Conservation (phyloP, 2,113 vertebrate species). For the Pycnonotus jocosus region DNA sequence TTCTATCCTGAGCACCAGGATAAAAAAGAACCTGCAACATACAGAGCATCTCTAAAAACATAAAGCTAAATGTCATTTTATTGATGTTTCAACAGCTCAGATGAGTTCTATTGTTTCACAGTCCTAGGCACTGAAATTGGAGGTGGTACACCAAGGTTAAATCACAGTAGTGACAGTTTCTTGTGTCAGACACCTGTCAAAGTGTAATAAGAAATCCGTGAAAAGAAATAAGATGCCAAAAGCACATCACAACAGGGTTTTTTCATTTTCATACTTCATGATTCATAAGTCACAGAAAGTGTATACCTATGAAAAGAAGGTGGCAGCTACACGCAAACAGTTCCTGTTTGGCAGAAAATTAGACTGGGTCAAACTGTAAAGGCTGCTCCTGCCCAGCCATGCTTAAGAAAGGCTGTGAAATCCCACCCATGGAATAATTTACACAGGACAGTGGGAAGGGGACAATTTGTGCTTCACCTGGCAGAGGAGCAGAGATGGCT, state of each 20-base stretch:
- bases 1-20: not conserved
- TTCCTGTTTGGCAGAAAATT: not conserved
- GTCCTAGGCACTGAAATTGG: slow-evolving; percentile 36
- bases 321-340: not conserved
- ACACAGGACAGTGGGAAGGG: not conserved
- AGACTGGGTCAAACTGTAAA: not conserved
- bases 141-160: slow-evolving; percentile 64
- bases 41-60: not conserved
- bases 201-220: slow-evolving; percentile 50
- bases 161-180: slow-evolving; percentile 42
- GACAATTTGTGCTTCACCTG: not conserved
- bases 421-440: not conserved
- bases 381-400: not conserved
- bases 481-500: not conserved
- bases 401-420: not conserved
- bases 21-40: not conserved
- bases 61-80: slow-evolving; percentile 23
- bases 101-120: slow-evolving; percentile 43
- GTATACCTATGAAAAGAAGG: not conserved
- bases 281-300: slow-evolving; percentile 18
- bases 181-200: slow-evolving; percentile 63
- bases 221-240: slow-evolving; percentile 59
- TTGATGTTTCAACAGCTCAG: not conserved
- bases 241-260: not conserved
- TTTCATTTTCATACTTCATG: slow-evolving; percentile 32